Evolutionary conservation across 2,797 vertebrate genomes (phyloP).

Genomic region (Catharus ustulatus): DNA sequence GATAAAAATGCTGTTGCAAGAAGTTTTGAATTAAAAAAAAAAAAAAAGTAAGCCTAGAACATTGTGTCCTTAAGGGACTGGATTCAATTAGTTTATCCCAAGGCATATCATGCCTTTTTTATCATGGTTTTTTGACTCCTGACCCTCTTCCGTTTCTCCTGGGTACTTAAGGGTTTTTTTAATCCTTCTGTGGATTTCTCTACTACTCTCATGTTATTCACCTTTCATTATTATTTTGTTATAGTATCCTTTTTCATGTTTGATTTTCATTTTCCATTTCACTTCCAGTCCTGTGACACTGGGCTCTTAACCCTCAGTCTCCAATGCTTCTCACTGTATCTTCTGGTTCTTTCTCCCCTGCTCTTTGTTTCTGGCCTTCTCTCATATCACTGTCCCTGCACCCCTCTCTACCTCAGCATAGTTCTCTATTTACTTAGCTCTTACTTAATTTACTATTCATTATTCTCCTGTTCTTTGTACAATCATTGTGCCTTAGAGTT

Average conservation of each 20-base stretch:
- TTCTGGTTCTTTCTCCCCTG: not conserved
- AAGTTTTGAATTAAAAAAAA: not conserved
- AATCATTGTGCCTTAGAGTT: not conserved
- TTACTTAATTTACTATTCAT: constrained; percentile 33
- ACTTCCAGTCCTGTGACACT: not conserved
- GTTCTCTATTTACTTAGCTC: constrained; percentile 24
- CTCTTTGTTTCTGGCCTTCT: not conserved
- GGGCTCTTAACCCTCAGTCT: not conserved
- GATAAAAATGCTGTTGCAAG: not conserved
- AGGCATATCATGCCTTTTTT: not conserved
- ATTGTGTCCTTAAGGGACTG: not conserved
- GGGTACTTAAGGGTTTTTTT: accelerated
- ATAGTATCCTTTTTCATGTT: not conserved
- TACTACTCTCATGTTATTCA: not conserved
- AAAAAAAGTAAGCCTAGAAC: not conserved
- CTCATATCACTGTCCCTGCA: not conserved
- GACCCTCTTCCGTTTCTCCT: not conserved
- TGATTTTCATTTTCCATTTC: not conserved
- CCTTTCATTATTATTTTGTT: not conserved
- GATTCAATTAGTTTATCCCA: not conserved
- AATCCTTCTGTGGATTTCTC: not conserved
- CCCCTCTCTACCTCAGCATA: not conserved
- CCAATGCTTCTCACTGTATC: not conserved
- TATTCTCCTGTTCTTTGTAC: constrained; percentile 15
- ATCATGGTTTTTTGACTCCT: not conserved